A percentile compares a stretch with the other conserved stretches of the same genome.
These are phyloP conservation scores for Spatula clypeata DNA, from an alignment of 2,797 vertebrate species.

Conservation along the genomic window DNA sequence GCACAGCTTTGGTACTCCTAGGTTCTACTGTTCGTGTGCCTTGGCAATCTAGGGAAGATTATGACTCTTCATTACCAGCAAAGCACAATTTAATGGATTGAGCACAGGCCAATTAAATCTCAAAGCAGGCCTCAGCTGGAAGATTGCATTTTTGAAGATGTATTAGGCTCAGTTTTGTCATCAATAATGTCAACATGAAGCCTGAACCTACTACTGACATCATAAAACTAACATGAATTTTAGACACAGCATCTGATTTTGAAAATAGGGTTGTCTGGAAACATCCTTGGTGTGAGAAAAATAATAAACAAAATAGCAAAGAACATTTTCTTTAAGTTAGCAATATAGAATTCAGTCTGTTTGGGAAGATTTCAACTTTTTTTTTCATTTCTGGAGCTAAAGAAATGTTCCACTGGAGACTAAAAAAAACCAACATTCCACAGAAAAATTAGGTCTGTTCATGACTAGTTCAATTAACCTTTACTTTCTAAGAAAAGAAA, in stretches of 20 bases:
- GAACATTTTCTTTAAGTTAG: not conserved
- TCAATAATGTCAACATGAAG: not conserved
- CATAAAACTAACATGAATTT: not conserved
- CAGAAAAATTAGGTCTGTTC: not conserved
- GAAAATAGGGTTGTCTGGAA: not conserved
- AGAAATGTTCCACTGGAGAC: not conserved
- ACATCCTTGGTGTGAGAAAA: not conserved
- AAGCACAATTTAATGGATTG: not conserved
- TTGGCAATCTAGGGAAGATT: not conserved
- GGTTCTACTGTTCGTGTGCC: not conserved
- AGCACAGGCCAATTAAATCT: not conserved
- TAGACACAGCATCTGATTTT: not conserved
- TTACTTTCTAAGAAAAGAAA: not conserved
- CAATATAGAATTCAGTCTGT: not conserved
- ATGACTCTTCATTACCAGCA: not conserved
- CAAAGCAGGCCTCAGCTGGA: not conserved
- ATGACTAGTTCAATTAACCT: not conserved
- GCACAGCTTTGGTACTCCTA: not conserved
- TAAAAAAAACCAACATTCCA: accelerated
- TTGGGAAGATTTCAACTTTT: not conserved
- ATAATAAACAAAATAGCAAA: not conserved
- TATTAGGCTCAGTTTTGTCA: not conserved
- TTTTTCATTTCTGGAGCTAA: not conserved
- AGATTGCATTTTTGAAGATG: not conserved
- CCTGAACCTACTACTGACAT: not conserved